These are phyloP conservation scores for Pollenia griseotomentosa DNA, from an alignment of 2,888 invertebrate species.

Conservation along the genomic window DNA sequence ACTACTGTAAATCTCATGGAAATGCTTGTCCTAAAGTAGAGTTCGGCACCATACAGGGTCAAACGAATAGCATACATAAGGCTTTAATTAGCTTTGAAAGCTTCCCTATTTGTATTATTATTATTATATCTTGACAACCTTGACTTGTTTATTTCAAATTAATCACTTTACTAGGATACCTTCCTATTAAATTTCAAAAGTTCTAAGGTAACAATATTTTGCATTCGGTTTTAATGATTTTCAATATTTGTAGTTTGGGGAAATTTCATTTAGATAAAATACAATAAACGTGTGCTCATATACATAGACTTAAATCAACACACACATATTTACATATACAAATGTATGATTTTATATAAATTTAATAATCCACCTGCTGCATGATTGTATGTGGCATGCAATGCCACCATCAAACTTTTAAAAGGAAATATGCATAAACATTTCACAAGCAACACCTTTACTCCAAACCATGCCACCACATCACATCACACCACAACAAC, in stretches of 20 bases:
- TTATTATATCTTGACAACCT: too few relatives aligned
- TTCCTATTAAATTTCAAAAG: constrained; percentile 4
- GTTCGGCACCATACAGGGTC: too few relatives aligned
- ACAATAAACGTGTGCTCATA: not conserved
- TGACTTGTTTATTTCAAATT: not conserved
- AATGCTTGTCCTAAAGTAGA: too few relatives aligned
- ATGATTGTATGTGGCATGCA: constrained; percentile 71
- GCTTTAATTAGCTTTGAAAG: too few relatives aligned
- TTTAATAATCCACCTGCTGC: constrained; percentile 71
- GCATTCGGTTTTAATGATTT: constrained; percentile 50
- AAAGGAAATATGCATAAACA: constrained; percentile 54
- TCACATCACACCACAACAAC: not conserved
- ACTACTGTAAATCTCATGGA: too few relatives aligned
- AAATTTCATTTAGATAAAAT: constrained; percentile 1
- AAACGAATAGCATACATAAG: too few relatives aligned
- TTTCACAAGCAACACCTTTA: constrained; percentile 39
- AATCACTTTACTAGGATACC: not conserved
- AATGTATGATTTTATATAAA: not conserved
- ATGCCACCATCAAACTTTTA: constrained; percentile 73
- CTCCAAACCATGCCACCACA: not conserved
- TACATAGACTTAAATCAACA: not conserved
- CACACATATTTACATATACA: not conserved
- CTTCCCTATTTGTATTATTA: too few relatives aligned
- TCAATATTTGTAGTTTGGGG: constrained; percentile 22
- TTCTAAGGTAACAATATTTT: not conserved